Percentiles rank a stretch among this genome's conserved stretches.
Evolutionary conservation across 2,113 vertebrate species (phyloP).

Genomic region (Campylomormyrus numenius): DNA sequence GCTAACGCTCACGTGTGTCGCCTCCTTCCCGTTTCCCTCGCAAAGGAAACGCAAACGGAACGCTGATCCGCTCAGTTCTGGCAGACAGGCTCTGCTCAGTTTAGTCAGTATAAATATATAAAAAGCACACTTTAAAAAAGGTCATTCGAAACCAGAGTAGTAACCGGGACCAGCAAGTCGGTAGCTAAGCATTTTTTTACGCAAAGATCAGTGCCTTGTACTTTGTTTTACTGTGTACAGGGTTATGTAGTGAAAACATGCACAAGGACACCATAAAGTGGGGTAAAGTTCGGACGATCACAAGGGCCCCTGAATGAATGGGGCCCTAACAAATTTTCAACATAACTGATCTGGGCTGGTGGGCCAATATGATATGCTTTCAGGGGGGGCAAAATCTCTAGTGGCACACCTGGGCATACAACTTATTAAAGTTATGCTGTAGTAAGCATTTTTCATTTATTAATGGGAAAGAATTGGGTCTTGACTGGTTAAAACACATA

Average conservation of each 20-base stretch:
- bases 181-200: neutral
- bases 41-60: neutral
- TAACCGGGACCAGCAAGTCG: neutral
- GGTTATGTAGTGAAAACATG: neutral
- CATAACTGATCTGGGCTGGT: neutral
- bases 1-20: neutral
- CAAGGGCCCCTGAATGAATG: neutral
- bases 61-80: neutral
- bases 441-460: neutral
- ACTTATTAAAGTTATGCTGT: neutral
- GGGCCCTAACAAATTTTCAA: neutral
- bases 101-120: neutral
- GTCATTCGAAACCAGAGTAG: neutral
- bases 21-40: neutral
- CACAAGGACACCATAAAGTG: neutral
- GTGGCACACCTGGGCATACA: neutral
- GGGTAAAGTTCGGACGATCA: neutral
- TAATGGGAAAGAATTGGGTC: neutral
- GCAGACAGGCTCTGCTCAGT: neutral
- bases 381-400: neutral
- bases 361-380: neutral
- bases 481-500: neutral
- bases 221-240: neutral
- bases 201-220: neutral
- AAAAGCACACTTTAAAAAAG: neutral